Evolutionary conservation across 1,140 invertebrate species (phyloP).

Genomic region (Heliconius nattereri): DNA sequence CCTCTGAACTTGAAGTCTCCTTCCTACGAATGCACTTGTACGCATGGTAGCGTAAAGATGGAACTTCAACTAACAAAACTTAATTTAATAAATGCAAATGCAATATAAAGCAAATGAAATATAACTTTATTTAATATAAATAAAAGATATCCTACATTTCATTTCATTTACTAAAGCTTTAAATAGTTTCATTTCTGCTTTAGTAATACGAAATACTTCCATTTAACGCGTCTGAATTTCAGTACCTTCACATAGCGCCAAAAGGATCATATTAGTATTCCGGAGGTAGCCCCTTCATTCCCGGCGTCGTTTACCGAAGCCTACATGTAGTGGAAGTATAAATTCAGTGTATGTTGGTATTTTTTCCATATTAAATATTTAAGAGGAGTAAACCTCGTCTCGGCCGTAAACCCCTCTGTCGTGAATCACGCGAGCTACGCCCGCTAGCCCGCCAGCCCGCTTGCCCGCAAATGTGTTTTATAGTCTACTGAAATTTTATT

Average conservation of each 20-base stretch:
- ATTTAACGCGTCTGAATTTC: neutral
- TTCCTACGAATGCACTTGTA: no score
- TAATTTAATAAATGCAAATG: no score
- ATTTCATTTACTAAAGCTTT: no score
- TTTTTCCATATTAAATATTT: constrained; percentile 15
- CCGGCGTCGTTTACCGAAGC: neutral
- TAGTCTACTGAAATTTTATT: constrained; percentile 5
- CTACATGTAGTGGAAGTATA: neutral
- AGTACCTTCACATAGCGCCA: neutral
- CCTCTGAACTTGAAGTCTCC: no score
- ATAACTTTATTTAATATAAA: no score
- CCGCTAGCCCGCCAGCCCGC: neutral
- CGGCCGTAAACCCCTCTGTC: constrained; percentile 3
- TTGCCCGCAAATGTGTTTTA: constrained; percentile 11
- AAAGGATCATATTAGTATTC: neutral
- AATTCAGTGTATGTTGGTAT: neutral
- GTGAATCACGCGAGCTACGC: neutral
- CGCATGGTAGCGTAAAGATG: no score
- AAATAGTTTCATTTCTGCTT: neutral
- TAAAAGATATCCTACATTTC: no score
- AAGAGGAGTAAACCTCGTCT: constrained; percentile 6
- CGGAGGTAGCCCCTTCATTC: neutral
- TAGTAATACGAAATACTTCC: neutral
- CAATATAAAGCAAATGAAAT: no score
- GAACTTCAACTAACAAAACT: no score